A percentile compares a stretch with the other conserved stretches of the same genome.
phyloP scores from a whole-genome alignment of 2,797 vertebrate genomes.

The Moxostoma hubbsi region DNA sequence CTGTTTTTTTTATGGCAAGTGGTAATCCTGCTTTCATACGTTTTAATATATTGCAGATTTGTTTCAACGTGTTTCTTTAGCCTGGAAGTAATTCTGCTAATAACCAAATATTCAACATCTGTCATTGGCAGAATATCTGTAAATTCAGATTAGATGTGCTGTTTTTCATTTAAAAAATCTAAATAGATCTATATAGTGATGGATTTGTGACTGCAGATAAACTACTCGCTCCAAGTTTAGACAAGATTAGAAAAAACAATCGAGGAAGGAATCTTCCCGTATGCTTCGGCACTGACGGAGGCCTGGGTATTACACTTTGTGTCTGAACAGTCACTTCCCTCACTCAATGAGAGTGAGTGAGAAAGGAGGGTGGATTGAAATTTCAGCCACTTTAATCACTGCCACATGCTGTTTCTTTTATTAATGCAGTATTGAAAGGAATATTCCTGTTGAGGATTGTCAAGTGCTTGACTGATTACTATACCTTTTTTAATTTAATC shows the following conservation, averaged over 20 bases:
- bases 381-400: constrained; percentile 65
- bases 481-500: constrained; percentile 71
- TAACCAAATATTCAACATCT: neutral
- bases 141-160: constrained; percentile 10
- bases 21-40: neutral
- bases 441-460: constrained; percentile 68
- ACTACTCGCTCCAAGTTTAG: constrained; percentile 12
- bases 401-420: constrained; percentile 70
- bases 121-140: neutral
- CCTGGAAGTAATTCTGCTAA: neutral
- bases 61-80: neutral
- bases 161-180: neutral
- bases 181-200: constrained; percentile 2
- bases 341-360: constrained; percentile 42
- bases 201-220: constrained; percentile 21
- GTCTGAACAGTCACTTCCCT: constrained; percentile 32
- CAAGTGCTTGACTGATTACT: constrained; percentile 73
- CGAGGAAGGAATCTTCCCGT: constrained; percentile 32
- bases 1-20: constrained; percentile 1
- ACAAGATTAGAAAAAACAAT: constrained; percentile 36
- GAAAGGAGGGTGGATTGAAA: constrained; percentile 55
- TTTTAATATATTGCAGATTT: neutral
- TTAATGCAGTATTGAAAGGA: constrained; percentile 63
- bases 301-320: constrained; percentile 33
- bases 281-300: constrained; percentile 42